Evolutionary conservation across 2,888 invertebrate species (phyloP), one percentile per base, ranked within the genome.

Genomic region (Leuctra nigra): DNA sequence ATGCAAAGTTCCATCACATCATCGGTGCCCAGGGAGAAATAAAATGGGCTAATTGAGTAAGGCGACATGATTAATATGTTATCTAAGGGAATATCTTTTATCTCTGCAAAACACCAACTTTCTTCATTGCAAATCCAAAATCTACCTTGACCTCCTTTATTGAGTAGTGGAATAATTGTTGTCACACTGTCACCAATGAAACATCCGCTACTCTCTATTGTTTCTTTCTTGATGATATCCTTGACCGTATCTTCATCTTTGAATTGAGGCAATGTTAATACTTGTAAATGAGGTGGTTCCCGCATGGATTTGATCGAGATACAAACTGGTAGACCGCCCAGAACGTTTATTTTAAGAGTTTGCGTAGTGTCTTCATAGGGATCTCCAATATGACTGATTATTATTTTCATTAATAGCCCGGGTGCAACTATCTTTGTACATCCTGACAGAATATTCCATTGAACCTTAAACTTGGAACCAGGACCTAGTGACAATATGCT

Each of bases 91-190:
- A 69, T n/a, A n/a, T 44, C 75, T 59, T 67, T 62, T 29, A 75
- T 64, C 52, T 69, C 62, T 64, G 66, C 67, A 13, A 64, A 64
- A 58, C 64, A 67, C 75, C 76, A 76, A 60, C 74, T 70, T 4
- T 69, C 66, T 65, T 76, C 75, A 22, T 69, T 70, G 58, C 75
- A 68, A 33, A 73, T 63, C 57, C 75, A 75, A 64, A 76, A 76
- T 57, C 64, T 66, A 16, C 72, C 74, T 7, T 60, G 58, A 1
- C 67, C 68, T 1, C 76, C 75, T 22, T 62, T 46, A 61, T 76
- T 76, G 60, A 64, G 66, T 29, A 75, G 62, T 48, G 67, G 63
- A 16, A 71, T 60, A 1, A 64, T 61, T 1, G 71, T 53, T 3
- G 66, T 59, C 11, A 68, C 59, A 48, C 66, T 61, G 58, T 70